Percentiles rank a stretch among this genome's conserved stretches.
These are phyloP conservation scores for Cephalopholis sonnerati DNA, from an alignment of 2,113 vertebrate species.

Conservation along the genomic window DNA sequence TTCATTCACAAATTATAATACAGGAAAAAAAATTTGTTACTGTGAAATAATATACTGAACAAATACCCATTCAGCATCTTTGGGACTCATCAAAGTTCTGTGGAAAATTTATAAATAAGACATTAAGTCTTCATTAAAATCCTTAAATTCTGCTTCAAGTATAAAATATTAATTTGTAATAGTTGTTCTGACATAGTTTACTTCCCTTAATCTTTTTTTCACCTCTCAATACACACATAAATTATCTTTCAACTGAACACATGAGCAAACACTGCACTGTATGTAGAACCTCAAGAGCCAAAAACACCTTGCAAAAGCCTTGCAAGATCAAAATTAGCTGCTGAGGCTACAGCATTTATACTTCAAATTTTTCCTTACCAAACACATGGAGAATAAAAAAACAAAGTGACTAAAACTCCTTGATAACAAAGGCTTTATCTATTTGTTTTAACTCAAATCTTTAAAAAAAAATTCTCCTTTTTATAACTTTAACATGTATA, in stretches of 20 bases:
- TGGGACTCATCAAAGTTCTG: constrained; percentile 44
- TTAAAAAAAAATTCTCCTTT: constrained; percentile 42
- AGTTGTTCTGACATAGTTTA: constrained; percentile 19
- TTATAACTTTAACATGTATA: constrained; percentile 37
- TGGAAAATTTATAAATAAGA: constrained; percentile 58
- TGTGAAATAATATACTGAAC: constrained; percentile 51
- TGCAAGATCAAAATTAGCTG: constrained; percentile 8
- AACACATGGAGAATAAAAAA: constrained; percentile 57
- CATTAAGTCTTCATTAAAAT: constrained; percentile 13
- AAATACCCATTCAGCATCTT: constrained; percentile 44
- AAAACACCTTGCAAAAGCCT: constrained; percentile 8
- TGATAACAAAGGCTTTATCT: constrained; percentile 54
- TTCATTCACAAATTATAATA: constrained; percentile 23
- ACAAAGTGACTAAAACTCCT: constrained; percentile 60
- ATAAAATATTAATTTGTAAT: constrained; percentile 57
- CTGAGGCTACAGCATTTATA: constrained; percentile 27
- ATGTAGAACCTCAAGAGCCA: constrained; percentile 17
- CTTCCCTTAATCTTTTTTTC: constrained; percentile 23
- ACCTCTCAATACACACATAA: constrained; percentile 16
- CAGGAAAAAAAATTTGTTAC: constrained; percentile 10
- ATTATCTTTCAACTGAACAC: constrained; percentile 35
- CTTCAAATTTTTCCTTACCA: constrained; percentile 45
- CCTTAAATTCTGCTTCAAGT: constrained; percentile 35
- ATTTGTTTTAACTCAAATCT: constrained; percentile 44
- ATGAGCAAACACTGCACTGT: constrained; percentile 40